Evolutionary conservation across 2,888 invertebrate genomes (phyloP).

Genomic region (Lasioglossum leucozonium): DNA sequence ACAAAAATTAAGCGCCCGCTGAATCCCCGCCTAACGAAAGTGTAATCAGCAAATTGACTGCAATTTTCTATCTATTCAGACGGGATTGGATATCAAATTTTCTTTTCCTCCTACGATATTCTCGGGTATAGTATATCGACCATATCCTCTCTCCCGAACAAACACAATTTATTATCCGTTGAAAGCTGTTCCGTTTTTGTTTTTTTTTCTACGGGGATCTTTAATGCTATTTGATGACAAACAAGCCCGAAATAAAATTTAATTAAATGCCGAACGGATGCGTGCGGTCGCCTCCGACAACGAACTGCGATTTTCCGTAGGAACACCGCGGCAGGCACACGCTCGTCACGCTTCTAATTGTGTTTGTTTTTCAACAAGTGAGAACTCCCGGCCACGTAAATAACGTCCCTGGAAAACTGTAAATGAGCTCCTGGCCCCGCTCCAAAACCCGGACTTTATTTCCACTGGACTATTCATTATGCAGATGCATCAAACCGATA

Average conservation of each 20-base stretch:
- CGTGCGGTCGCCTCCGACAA: neutral
- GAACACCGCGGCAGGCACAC: neutral
- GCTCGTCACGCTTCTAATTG: neutral
- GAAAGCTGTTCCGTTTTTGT: neutral
- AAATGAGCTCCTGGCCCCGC: conserved; percentile 33
- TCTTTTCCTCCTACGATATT: neutral
- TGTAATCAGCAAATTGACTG: conserved; percentile 18
- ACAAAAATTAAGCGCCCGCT: conserved; percentile 5
- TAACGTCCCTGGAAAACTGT: neutral
- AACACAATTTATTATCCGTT: neutral
- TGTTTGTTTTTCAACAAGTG: neutral
- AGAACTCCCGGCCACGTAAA: neutral
- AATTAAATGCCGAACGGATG: neutral
- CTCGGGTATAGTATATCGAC: neutral
- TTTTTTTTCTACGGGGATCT: neutral
- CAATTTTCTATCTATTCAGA: conserved; percentile 7
- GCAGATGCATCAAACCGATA: conserved; percentile 33
- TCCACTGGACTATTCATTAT: conserved; percentile 34
- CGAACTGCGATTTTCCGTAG: neutral
- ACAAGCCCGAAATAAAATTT: neutral
- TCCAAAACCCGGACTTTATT: conserved; percentile 41
- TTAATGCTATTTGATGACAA: neutral
- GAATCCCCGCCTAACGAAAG: conserved; percentile 24
- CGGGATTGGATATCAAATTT: neutral
- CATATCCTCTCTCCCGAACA: neutral